A percentile compares a stretch with the other conserved stretches of the same genome.
Conservation (phyloP, 2,113 vertebrate species). For the Trematocara variabile region DNA sequence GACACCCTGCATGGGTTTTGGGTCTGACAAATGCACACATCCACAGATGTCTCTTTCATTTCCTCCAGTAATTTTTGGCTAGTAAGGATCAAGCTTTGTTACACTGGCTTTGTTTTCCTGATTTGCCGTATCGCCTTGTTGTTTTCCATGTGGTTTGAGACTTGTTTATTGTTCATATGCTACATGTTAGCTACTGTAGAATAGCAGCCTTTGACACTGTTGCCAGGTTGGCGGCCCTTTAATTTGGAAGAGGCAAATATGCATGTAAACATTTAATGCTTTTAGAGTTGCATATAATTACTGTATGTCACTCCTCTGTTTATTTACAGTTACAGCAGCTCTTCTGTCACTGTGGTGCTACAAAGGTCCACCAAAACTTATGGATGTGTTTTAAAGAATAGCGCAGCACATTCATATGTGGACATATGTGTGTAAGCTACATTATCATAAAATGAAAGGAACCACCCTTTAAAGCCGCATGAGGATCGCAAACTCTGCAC, state of each 20-base stretch:
- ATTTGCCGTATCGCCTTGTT: neutral
- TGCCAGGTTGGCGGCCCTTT: neutral
- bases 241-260: neutral
- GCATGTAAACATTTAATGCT: neutral
- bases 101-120: neutral
- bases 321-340: neutral
- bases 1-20: neutral
- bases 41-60: neutral
- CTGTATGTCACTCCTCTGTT: neutral
- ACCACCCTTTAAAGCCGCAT: neutral
- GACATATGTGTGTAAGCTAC: neutral
- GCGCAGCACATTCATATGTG: neutral
- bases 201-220: neutral
- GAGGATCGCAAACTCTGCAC: neutral
- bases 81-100: neutral
- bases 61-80: neutral
- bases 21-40: neutral
- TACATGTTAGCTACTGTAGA: neutral
- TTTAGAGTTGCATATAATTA: neutral
- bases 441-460: neutral
- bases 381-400: neutral
- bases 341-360: neutral
- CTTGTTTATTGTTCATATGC: neutral
- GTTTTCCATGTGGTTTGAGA: neutral
- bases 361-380: neutral